These are phyloP conservation scores for Drosophila bipectinata DNA, from an alignment of 1,140 invertebrate species.

Conservation along the genomic window DNA sequence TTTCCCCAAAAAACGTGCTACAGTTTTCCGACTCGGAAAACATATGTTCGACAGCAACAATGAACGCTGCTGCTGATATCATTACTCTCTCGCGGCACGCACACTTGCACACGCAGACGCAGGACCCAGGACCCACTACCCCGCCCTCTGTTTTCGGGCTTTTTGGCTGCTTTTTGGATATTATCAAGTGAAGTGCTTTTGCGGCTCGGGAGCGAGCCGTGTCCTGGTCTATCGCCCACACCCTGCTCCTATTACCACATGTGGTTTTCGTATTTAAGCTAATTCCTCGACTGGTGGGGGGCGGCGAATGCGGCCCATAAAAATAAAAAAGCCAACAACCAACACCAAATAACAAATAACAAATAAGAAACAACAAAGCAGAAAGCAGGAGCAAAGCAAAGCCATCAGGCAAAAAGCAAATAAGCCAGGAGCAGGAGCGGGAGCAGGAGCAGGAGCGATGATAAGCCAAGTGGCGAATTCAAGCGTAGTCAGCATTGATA, in stretches of 20 bases:
- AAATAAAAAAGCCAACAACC: slow-evolving; percentile 73
- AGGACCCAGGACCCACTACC: slow-evolving; percentile 19
- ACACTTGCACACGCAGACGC: slow-evolving; percentile 8
- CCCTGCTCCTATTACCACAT: slow-evolving; percentile 66
- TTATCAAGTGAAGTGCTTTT: slow-evolving; percentile 81
- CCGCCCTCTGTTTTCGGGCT: slow-evolving; percentile 17
- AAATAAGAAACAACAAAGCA: slow-evolving; percentile 55
- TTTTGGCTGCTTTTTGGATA: slow-evolving; percentile 45
- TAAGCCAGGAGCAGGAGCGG: background rate
- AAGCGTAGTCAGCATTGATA: slow-evolving; percentile 81
- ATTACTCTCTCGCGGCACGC: slow-evolving; percentile 59
- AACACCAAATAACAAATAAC: slow-evolving; percentile 49
- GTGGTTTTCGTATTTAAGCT: slow-evolving; percentile 82
- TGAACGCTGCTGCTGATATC: slow-evolving; percentile 68
- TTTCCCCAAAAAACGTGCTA: slow-evolving; percentile 41
- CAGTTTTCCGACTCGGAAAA: slow-evolving; percentile 39
- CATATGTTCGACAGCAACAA: slow-evolving; percentile 67
- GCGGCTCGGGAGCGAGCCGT: slow-evolving; percentile 42
- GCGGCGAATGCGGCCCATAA: slow-evolving; percentile 66
- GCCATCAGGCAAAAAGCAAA: slow-evolving; percentile 3
- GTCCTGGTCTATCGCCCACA: slow-evolving; percentile 1
- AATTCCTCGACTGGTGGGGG: slow-evolving; percentile 70
- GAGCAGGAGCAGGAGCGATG: slow-evolving; percentile 33
- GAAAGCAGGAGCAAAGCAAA: slow-evolving; percentile 48
- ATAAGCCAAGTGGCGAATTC: slow-evolving; percentile 81